Conservation (phyloP, 2,888 invertebrate genomes). For the Volucella inflata region DNA sequence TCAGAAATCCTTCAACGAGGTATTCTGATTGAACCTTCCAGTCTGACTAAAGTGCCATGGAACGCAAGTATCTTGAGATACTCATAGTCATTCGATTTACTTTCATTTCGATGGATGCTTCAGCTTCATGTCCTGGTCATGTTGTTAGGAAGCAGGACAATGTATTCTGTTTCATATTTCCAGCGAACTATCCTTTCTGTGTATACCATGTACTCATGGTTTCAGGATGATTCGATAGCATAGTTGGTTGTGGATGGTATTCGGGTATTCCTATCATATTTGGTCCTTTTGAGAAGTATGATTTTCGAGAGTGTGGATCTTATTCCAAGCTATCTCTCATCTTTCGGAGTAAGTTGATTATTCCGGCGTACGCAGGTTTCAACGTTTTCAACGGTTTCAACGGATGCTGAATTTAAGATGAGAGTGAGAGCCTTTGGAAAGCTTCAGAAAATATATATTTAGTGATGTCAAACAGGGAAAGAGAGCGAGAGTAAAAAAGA, state of each 20-base stretch:
- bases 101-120: constrained; percentile 50
- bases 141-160: constrained; percentile 29
- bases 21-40: constrained; percentile 69
- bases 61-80: constrained; percentile 50
- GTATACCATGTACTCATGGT: background rate
- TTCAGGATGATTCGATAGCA: constrained; percentile 11
- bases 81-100: constrained; percentile 62
- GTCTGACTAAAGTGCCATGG: constrained; percentile 70
- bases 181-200: constrained; percentile 10
- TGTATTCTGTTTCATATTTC: constrained; percentile 45
- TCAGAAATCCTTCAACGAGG: constrained; percentile 41
- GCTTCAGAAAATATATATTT: background rate
- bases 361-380: constrained; percentile 55
- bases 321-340: constrained; percentile 11
- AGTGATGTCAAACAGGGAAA: background rate
- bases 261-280: constrained; percentile 45
- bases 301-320: background rate
- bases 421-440: constrained; percentile 14
- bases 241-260: constrained; percentile 56
- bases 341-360: constrained; percentile 55
- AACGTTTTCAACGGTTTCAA: constrained; percentile 26
- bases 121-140: constrained; percentile 44
- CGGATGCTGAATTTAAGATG: constrained; percentile 56
- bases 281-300: background rate
- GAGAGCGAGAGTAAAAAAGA: background rate